These are phyloP conservation scores for Bacillus rossius DNA, from an alignment of 1,140 invertebrate genomes.

Conservation along the genomic window DNA sequence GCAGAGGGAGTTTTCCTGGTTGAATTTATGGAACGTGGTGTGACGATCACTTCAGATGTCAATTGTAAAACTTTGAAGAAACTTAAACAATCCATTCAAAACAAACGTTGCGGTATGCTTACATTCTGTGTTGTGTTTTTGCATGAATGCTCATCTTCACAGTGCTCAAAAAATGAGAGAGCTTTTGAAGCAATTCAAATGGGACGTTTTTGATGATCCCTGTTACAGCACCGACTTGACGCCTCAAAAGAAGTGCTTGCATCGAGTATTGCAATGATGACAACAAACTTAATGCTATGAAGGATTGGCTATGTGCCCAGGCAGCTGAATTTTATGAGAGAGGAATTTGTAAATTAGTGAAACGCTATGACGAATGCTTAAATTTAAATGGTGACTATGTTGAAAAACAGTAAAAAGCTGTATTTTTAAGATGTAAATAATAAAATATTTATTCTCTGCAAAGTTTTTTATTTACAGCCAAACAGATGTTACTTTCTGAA, in stretches of 20 bases:
- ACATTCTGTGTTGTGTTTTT: conserved; percentile 15
- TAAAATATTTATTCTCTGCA: no score
- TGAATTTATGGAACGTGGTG: conserved; percentile 15
- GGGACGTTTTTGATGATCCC: conserved; percentile 12
- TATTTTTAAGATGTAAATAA: no score
- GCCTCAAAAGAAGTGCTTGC: conserved; percentile 6
- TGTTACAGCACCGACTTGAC: conserved; percentile 9
- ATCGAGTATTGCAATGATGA: not conserved
- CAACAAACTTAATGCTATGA: conserved; percentile 11
- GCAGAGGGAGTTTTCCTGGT: conserved; percentile 13
- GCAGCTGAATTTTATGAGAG: conserved; percentile 5
- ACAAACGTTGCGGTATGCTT: conserved; percentile 15
- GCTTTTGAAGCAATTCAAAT: conserved; percentile 15
- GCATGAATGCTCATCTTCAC: conserved; percentile 31
- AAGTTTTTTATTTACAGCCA: no score
- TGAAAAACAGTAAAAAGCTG: no score
- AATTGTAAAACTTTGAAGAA: conserved; percentile 14
- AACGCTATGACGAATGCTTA: conserved; percentile 9
- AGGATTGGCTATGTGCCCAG: conserved; percentile 2
- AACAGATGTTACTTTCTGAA: no score
- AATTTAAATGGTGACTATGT: no score
- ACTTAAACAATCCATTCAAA: conserved; percentile 19
- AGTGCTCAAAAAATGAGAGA: conserved; percentile 16
- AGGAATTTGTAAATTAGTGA: not conserved
- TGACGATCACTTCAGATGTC: conserved; percentile 11